Evolutionary conservation across 1,140 invertebrate species (phyloP).

Genomic region (Lucilia sericata): DNA sequence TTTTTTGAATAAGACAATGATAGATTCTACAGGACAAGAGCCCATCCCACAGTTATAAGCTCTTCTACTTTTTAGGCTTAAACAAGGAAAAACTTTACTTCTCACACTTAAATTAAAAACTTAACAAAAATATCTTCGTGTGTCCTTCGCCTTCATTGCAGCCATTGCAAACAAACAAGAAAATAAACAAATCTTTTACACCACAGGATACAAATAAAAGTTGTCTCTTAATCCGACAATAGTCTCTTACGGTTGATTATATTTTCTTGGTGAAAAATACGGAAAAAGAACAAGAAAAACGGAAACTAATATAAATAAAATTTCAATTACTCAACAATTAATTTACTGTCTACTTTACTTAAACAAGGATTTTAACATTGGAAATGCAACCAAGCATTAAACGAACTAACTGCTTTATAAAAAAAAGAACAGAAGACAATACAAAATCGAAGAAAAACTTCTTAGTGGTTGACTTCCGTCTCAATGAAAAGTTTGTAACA

Average conservation of each 20-base stretch:
- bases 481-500: background rate
- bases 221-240: slow-evolving; percentile 30
- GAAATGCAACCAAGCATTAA: slow-evolving; percentile 26
- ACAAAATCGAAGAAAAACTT: slow-evolving; percentile 10
- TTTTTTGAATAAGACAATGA: too few species aligned
- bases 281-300: slow-evolving; percentile 40
- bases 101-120: too few species aligned
- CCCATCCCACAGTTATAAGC: too few species aligned
- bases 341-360: slow-evolving; percentile 56
- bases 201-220: slow-evolving; percentile 35
- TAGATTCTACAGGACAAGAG: too few species aligned
- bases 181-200: slow-evolving; percentile 34
- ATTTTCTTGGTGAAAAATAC: background rate
- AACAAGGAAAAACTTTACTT: too few species aligned
- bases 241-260: slow-evolving; percentile 26
- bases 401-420: background rate
- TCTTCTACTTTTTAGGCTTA: too few species aligned
- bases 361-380: slow-evolving; percentile 39
- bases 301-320: slow-evolving; percentile 68
- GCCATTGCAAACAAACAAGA: background rate
- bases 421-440: background rate
- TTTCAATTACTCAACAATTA: slow-evolving; percentile 68
- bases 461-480: slow-evolving; percentile 17
- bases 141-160: too few species aligned
- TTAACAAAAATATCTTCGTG: too few species aligned